Percentiles rank a stretch among this genome's conserved stretches.
phyloP scores from a whole-genome alignment of 2,888 invertebrate species.

The Tetragonisca angustula region DNA sequence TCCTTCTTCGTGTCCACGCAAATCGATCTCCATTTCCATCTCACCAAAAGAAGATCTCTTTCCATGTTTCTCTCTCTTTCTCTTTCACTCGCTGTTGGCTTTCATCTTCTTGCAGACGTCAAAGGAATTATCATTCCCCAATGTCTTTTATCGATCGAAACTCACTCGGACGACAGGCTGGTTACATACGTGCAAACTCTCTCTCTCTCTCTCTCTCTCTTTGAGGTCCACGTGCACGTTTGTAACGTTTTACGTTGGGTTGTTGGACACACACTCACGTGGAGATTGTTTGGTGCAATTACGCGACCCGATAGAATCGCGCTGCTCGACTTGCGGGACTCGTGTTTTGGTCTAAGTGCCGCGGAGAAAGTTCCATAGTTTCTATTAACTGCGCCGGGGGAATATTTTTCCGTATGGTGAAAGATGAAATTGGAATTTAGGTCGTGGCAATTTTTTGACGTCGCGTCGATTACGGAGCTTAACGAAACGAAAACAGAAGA shows the following conservation, averaged over 20 bases:
- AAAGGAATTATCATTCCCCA: slow-evolving; percentile 43
- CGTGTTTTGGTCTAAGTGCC: background rate
- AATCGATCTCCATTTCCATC: slow-evolving; percentile 56
- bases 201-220: background rate
- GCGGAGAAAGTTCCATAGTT: background rate
- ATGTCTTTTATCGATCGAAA: slow-evolving; percentile 13
- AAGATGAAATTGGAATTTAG: too few species aligned
- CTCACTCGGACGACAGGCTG: background rate
- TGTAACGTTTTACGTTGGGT: background rate
- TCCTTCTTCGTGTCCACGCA: slow-evolving; percentile 51
- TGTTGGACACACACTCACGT: background rate
- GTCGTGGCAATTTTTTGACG: too few species aligned
- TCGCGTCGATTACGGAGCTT: too few species aligned
- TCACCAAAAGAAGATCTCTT: background rate
- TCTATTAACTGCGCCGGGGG: background rate
- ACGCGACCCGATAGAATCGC: slow-evolving; percentile 3
- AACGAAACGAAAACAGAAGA: too few species aligned
- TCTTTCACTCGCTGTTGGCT: background rate
- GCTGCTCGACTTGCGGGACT: background rate
- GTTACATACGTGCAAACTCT: background rate
- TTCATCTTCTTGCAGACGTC: slow-evolving; percentile 38
- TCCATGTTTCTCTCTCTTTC: background rate
- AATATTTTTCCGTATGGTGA: too few species aligned
- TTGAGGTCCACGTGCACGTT: too few species aligned
- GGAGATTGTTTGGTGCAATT: slow-evolving; percentile 10